Evolutionary conservation across 2,113 vertebrate genomes (phyloP).

Genomic region (Muntiacus muntjak): DNA sequence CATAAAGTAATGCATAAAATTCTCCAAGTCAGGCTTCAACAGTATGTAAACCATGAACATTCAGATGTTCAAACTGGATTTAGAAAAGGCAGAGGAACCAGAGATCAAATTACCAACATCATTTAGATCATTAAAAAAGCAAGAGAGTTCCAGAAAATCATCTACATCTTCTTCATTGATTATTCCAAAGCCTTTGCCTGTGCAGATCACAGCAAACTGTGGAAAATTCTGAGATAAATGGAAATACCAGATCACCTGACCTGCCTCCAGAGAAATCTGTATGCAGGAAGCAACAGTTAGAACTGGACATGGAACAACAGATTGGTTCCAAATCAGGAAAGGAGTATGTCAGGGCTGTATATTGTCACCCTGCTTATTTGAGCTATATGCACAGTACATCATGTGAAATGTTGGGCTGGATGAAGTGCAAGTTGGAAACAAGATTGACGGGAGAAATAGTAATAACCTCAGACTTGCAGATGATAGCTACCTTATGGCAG

Average conservation of each 20-base stretch:
- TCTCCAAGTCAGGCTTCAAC: neutral
- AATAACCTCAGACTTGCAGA: neutral
- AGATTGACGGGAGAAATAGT: neutral
- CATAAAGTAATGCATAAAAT: neutral
- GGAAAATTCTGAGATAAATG: neutral
- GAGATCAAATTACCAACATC: neutral
- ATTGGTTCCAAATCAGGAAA: neutral
- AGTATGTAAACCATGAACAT: neutral
- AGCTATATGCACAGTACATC: neutral
- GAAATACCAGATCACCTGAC: neutral
- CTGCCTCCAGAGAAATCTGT: neutral
- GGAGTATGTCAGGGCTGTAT: neutral
- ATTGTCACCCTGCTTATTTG: neutral
- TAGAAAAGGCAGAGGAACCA: neutral
- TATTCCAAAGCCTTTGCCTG: neutral
- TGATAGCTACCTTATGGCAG: neutral
- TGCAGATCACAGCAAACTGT: neutral
- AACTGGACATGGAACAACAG: neutral
- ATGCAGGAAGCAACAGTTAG: neutral
- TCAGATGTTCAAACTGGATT: neutral
- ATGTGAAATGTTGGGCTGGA: neutral
- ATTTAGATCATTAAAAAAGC: accelerated
- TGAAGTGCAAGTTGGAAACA: neutral
- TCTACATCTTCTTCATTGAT: neutral
- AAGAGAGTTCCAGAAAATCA: neutral